Base-by-base conservation (phyloP, 2,113 vertebrate species). In the Megaceryle torquata region DNA sequence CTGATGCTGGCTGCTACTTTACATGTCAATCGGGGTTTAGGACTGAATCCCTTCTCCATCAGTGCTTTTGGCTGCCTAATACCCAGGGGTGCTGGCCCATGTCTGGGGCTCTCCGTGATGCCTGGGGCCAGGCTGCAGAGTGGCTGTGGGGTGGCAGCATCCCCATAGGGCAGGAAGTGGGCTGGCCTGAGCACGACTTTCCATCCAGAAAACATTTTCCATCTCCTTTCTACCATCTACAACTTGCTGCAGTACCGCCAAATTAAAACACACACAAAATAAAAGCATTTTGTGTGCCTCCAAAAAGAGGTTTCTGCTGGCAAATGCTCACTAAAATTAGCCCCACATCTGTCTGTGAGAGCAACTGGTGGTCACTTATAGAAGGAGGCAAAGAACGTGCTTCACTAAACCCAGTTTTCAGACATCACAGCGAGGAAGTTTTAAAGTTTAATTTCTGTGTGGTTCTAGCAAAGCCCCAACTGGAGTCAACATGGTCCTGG, bases 161-260 rank as follows among this genome's bases (percentile, higher is more conserved):
- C 70, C 71, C 61, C 64, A 37, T 53, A 59, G 63, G 84, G 79
- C 81, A 94, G 91, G 91, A 96, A 94, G 91, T 87, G 81, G 88
- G 93, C 67, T 84, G 88, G 41, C 60, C 82, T 63, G 28, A 1
- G 48, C 4, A 7, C 2, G 2, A 95, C 24, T 96, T 96, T 96
- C 95, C 95, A 95, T 71, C 31, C 61, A 93, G 89, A 97, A 85
- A 95, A 85, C 35, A 87, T 94, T 96, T 96, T 94, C 89, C 91
- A 92, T 63, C 74, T 57, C 92, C 94, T 61, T 91, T 94, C 88
- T 0, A 0, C 65, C 91, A 93, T 88, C 88, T 92, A 94, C 88
- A 84, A 68, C 37, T 54, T 67, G 41, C 57, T 85, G 86, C 67
- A 72, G 65, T 37, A 79, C 69, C 1, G 3, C 46, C 4, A 17